These are phyloP conservation scores for Beroe ovata DNA, from an alignment of 37 sponge, comb jelly and placozoan species.

Conservation along the genomic window DNA sequence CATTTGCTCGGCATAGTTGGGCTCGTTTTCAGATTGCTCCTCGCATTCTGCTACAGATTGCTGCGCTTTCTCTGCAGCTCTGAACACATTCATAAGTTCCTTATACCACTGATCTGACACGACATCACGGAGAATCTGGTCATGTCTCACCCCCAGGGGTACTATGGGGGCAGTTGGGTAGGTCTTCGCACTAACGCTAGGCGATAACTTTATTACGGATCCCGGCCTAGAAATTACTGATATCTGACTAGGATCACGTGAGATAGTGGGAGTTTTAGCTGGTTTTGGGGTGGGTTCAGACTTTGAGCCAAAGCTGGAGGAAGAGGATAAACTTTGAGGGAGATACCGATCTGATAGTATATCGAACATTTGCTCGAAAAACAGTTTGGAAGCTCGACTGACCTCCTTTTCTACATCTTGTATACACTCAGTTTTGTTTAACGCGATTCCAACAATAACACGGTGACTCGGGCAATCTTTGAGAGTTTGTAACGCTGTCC, in stretches of 20 bases:
- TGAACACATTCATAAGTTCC: slow-evolving; percentile 48
- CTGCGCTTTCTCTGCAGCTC: slow-evolving; percentile 50
- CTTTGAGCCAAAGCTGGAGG: background rate
- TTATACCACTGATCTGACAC: slow-evolving; percentile 62
- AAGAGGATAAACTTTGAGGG: background rate
- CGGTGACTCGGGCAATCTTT: slow-evolving; percentile 33
- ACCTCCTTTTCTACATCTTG: background rate
- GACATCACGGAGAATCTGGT: slow-evolving; percentile 33
- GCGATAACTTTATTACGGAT: background rate
- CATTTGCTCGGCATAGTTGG: slow-evolving; percentile 9
- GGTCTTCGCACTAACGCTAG: background rate
- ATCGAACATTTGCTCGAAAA: slow-evolving; percentile 54
- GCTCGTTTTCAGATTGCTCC: background rate
- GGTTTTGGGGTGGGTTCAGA: background rate
- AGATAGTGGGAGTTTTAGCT: background rate
- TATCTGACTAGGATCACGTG: background rate
- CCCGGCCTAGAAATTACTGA: slow-evolving; percentile 32
- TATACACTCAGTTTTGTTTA: slow-evolving; percentile 6
- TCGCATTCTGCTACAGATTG: slow-evolving; percentile 45
- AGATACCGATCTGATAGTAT: slow-evolving; percentile 31
- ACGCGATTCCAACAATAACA: slow-evolving; percentile 51
- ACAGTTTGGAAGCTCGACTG: background rate
- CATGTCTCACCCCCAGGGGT: background rate
- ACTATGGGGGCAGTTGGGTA: background rate
- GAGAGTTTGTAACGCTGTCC: slow-evolving; percentile 21